Evolutionary conservation across 2,797 vertebrate species (phyloP).

Genomic region (Chaetodon trifasciatus): DNA sequence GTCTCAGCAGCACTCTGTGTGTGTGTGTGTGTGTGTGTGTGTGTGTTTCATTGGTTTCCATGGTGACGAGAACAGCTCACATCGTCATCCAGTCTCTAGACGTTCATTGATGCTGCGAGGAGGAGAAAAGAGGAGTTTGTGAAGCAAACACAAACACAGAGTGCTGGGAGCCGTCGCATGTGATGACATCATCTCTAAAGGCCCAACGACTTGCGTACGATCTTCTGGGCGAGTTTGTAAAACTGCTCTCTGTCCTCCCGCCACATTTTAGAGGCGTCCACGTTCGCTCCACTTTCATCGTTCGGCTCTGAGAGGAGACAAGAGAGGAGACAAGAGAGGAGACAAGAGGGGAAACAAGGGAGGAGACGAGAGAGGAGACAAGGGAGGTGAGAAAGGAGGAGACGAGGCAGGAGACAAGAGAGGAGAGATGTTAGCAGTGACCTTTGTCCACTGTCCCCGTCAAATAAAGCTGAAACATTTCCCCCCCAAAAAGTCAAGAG

Average conservation of each 20-base stretch:
- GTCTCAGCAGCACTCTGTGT: slow-evolving; percentile 12
- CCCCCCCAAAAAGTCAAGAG: no score
- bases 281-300: slow-evolving; percentile 96
- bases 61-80: background rate
- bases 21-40: slow-evolving; percentile 11
- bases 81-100: background rate
- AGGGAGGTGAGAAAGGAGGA: background rate
- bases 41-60: slow-evolving; percentile 34
- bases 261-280: slow-evolving; percentile 99
- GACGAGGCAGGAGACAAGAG: background rate
- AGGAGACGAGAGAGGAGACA: background rate
- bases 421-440: no score
- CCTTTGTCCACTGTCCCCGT: no score
- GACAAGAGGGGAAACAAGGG: background rate
- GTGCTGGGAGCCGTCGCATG: background rate
- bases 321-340: no score
- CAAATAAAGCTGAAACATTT: no score
- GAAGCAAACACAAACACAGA: slow-evolving; percentile 14
- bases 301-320: slow-evolving; percentile 89
- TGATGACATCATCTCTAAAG: slow-evolving; percentile 81
- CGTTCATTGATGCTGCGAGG: background rate
- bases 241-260: slow-evolving; percentile 96
- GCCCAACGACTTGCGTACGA: slow-evolving; percentile 94
- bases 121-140: background rate
- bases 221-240: slow-evolving; percentile 93